phyloP scores from a whole-genome alignment of 2,888 invertebrate species.

The Onchidella celtica region DNA sequence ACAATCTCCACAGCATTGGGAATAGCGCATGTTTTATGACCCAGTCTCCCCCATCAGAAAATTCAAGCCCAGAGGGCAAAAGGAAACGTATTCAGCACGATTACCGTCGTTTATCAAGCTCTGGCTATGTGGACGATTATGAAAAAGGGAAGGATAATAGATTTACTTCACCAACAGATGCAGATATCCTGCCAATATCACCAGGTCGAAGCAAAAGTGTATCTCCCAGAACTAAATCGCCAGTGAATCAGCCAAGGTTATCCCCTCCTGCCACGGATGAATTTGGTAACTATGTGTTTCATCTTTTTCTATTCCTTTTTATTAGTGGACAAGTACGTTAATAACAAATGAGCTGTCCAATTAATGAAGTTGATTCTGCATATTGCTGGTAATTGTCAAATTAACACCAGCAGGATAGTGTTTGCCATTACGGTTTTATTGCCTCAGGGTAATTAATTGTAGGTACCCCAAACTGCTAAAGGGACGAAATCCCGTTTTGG shows the following conservation, averaged over 20 bases:
- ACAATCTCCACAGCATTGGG: not conserved
- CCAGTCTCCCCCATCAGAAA: constrained; percentile 8
- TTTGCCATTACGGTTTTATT: too few species aligned
- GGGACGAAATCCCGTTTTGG: too few species aligned
- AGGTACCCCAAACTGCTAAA: too few species aligned
- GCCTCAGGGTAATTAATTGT: too few species aligned
- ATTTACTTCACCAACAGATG: constrained; percentile 50
- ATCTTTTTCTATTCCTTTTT: not conserved
- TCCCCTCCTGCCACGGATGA: constrained; percentile 4
- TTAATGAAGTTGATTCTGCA: too few species aligned
- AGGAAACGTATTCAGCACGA: constrained; percentile 77
- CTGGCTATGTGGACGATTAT: constrained; percentile 79
- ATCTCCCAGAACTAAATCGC: constrained; percentile 60
- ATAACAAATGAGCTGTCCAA: too few species aligned
- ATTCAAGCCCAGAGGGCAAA: constrained; percentile 60
- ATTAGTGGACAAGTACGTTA: too few species aligned
- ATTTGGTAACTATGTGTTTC: not conserved
- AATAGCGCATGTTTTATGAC: not conserved
- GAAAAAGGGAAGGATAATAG: constrained; percentile 62
- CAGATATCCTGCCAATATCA: constrained; percentile 52
- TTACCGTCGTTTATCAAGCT: constrained; percentile 77
- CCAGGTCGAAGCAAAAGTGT: constrained; percentile 54
- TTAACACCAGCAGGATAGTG: too few species aligned
- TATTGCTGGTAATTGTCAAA: too few species aligned
- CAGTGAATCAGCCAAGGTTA: constrained; percentile 26